A percentile compares a stretch with the other conserved stretches of the same genome.
phyloP scores from a whole-genome alignment of 2,888 invertebrate species.

The Scaeva pyrastri region DNA sequence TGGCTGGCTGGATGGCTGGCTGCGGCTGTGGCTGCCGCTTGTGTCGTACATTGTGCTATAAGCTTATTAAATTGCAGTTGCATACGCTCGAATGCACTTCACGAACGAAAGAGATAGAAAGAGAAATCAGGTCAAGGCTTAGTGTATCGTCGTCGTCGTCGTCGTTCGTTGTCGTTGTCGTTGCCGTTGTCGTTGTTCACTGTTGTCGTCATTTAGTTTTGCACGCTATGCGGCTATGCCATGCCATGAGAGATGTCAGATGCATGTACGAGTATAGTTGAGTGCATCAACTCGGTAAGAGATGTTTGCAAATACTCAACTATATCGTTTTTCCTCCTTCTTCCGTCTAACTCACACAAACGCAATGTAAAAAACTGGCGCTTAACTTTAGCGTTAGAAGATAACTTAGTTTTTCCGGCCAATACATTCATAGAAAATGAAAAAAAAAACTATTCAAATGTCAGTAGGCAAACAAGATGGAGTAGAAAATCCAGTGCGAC shows the following conservation, averaged over 20 bases:
- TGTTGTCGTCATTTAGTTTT: constrained; percentile 68
- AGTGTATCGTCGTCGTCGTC: no score
- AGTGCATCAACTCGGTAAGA: constrained; percentile 60
- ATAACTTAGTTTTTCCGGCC: constrained; percentile 53
- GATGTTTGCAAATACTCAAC: constrained; percentile 19
- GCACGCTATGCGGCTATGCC: constrained; percentile 48
- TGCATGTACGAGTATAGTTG: constrained; percentile 59
- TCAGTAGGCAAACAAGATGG: constrained; percentile 56
- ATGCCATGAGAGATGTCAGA: constrained; percentile 59
- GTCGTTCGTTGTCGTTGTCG: constrained; percentile 55
- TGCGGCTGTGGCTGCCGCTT: constrained; percentile 35
- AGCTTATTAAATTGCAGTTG: constrained; percentile 76
- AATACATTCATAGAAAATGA: constrained; percentile 40
- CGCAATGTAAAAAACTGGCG: neutral
- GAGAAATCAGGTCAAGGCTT: constrained; percentile 84
- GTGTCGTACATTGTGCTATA: constrained; percentile 56
- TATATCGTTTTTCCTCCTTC: constrained; percentile 39
- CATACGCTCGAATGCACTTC: constrained; percentile 75
- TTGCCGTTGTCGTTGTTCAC: constrained; percentile 29
- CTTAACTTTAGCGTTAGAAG: constrained; percentile 37
- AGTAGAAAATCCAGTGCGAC: constrained; percentile 56
- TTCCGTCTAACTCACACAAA: constrained; percentile 54
- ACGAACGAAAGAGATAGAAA: constrained; percentile 82
- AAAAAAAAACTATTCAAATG: constrained; percentile 50
- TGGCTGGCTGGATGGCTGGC: constrained; percentile 41